Evolutionary conservation across 2,797 vertebrate species (phyloP), one percentile per base, ranked within the genome.

Genomic region (Phrynocephalus forsythii): DNA sequence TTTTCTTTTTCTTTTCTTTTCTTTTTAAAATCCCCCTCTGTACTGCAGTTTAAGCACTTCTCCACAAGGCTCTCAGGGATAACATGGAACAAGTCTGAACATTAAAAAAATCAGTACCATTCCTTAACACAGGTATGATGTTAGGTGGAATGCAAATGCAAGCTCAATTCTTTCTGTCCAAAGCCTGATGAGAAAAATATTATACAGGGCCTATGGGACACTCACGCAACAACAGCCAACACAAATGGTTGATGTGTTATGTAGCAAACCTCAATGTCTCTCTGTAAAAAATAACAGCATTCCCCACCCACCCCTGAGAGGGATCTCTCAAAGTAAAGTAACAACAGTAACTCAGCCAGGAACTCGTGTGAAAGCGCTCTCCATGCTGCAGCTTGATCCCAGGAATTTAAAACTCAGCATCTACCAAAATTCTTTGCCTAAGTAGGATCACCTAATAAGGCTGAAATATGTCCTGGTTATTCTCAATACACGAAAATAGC

Each of bases 391-490:
- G 56, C 44, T 48, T 10, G 48, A 76, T 69, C 33, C 48, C 13
- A 60, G 78, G 66, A 92, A 93, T 87, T 16, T 38, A 63, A 83
- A 89, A 86, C 77, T 73, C 86, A 86, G 9, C 73, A 88, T 22
- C 38, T 72, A 87, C 15, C n/a, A 44, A 86, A 75, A 0, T 1
- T 89, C 67, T 7, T 24, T 33, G 4, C 87, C 84, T 28, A 79
- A 89, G 92, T 28, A 87, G 77, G 48, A 92, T 77, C 44, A 67
- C 87, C 87, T 91, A 79, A 90, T 94, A 93, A 92, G 79, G 79
- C 67, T 79, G 38, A 94, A 84, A 1, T 84, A 91, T 89, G 83
- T 89, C 84, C 81, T 52, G 87, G 87, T 10, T 84, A 56, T 76
- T 93, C 38, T 44, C 48, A 83, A 80, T 87, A n/a, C 30, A 82